Evolutionary conservation across 1,140 invertebrate genomes (phyloP).

Genomic region (Platorchestia sp.): DNA sequence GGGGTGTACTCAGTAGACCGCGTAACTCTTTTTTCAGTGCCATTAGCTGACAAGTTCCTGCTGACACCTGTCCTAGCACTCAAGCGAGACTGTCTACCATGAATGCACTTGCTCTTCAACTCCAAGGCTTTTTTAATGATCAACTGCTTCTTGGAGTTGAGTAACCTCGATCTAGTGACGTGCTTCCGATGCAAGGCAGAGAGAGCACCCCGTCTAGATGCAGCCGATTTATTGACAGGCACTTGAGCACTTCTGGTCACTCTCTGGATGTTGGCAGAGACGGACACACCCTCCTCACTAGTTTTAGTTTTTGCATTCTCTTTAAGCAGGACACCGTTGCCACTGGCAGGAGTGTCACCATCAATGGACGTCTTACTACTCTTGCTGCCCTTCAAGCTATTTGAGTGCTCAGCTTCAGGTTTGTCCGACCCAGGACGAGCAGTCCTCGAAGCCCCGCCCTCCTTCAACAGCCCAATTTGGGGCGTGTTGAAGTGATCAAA

Average conservation of each 20-base stretch:
- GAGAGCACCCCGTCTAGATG: background rate
- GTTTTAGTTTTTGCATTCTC: background rate
- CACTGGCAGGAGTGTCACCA: background rate
- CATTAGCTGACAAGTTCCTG: background rate
- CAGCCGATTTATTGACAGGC: background rate
- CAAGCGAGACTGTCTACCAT: background rate
- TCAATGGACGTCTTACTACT: constrained; percentile 17
- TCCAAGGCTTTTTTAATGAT: constrained; percentile 28
- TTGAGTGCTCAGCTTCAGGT: background rate
- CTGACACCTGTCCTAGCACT: background rate
- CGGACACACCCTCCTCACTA: background rate
- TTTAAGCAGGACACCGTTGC: background rate
- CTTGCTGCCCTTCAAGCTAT: constrained; percentile 11
- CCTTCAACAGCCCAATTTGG: background rate
- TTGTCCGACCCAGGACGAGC: background rate
- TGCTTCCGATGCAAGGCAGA: constrained; percentile 7
- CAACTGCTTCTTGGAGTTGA: background rate
- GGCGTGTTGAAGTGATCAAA: constrained; percentile 80
- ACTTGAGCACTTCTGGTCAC: constrained; percentile 17
- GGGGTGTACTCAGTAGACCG: background rate
- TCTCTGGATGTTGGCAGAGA: background rate
- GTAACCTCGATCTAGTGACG: constrained; percentile 37
- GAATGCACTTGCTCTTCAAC: constrained; percentile 41
- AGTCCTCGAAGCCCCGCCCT: background rate
- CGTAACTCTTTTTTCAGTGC: background rate